Percentiles rank a stretch among this genome's conserved stretches.
Conservation (phyloP, 2,113 vertebrate genomes). For the Dunckerocampus dactyliophorus region DNA sequence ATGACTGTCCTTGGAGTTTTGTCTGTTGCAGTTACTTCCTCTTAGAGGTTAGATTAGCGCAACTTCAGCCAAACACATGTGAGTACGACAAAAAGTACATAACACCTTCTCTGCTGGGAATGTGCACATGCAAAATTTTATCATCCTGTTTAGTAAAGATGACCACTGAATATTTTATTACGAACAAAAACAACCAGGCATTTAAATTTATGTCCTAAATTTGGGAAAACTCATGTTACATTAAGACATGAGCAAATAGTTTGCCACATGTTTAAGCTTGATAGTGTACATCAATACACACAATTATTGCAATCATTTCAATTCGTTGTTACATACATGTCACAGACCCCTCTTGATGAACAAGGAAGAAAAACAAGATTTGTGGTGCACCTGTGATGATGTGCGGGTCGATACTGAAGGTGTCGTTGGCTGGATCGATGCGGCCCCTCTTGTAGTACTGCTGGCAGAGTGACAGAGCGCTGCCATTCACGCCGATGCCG, state of each 20-base stretch:
- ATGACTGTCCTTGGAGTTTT: too few relatives aligned
- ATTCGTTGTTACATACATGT: too few relatives aligned
- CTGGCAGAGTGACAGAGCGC: slow-evolving; percentile 84
- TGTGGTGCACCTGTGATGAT: slow-evolving; percentile 74
- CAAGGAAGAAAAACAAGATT: neutral
- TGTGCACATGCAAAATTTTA: too few relatives aligned
- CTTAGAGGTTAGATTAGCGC: neutral
- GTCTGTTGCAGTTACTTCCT: slow-evolving; percentile 17
- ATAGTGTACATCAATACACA: too few relatives aligned
- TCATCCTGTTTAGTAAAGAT: neutral
- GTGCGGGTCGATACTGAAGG: slow-evolving; percentile 86
- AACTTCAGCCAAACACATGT: neutral
- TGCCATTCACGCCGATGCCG: slow-evolving; percentile 66
- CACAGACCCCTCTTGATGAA: neutral
- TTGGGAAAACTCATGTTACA: too few relatives aligned
- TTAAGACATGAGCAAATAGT: too few relatives aligned
- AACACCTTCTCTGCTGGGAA: neutral
- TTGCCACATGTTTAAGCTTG: too few relatives aligned
- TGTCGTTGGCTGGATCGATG: slow-evolving; percentile 90
- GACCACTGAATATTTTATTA: too few relatives aligned
- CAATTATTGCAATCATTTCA: too few relatives aligned
- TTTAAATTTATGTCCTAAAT: too few relatives aligned
- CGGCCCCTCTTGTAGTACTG: slow-evolving; percentile 83
- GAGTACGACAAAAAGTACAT: neutral
- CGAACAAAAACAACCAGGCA: too few relatives aligned